A percentile compares a stretch with the other conserved stretches of the same genome.
These are phyloP conservation scores for Dendroctonus ponderosae DNA, from an alignment of 1,140 invertebrate species.

Conservation along the genomic window DNA sequence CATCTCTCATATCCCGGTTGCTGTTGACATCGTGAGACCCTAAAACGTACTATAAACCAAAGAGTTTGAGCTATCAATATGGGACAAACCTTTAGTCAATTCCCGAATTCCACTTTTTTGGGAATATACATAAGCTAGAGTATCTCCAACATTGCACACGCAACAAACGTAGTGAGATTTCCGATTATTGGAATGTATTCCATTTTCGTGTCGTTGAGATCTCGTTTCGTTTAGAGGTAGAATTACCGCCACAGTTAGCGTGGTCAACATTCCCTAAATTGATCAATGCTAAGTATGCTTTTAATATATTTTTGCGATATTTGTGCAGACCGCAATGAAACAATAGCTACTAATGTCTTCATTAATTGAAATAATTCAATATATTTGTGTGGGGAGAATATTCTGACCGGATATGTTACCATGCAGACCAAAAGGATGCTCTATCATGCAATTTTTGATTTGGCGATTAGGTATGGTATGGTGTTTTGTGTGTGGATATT, in stretches of 20 bases:
- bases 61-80: neutral
- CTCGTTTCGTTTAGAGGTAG: constrained; percentile 54
- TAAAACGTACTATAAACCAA: constrained; percentile 28
- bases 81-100: constrained; percentile 62
- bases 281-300: too few relatives aligned
- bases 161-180: constrained; percentile 73
- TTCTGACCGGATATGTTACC: neutral
- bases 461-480: too few relatives aligned
- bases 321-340: too few relatives aligned
- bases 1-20: constrained; percentile 90
- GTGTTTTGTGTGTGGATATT: too few relatives aligned
- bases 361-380: too few relatives aligned
- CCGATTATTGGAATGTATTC: constrained; percentile 16
- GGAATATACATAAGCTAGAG: constrained; percentile 85
- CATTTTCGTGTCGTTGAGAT: constrained; percentile 11
- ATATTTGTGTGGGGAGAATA: too few relatives aligned
- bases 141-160: constrained; percentile 89
- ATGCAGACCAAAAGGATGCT: too few relatives aligned
- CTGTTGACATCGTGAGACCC: constrained; percentile 88
- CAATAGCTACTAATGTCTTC: too few relatives aligned
- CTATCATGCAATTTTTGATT: too few relatives aligned
- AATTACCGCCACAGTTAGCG: constrained; percentile 77
- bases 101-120: constrained; percentile 71
- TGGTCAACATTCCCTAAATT: constrained; percentile 73
- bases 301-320: too few relatives aligned